Evolutionary conservation across 2,797 vertebrate genomes (phyloP).

Genomic region (Mallotus villosus): DNA sequence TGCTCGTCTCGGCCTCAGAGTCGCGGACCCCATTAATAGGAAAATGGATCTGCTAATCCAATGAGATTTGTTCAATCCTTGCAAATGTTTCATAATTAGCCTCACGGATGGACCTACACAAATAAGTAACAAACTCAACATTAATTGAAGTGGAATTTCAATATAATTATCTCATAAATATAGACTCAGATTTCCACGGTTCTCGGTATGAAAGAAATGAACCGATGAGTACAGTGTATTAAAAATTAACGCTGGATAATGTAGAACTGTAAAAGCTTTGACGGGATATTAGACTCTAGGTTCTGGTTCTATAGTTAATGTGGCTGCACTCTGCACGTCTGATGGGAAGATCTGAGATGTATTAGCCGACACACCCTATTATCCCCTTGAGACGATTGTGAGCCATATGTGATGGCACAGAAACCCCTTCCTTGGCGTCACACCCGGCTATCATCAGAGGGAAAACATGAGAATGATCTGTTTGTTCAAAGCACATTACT

Average conservation of each 20-base stretch:
- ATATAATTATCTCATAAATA: slow-evolving; percentile 54
- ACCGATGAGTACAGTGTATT: slow-evolving; percentile 18
- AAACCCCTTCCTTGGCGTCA: background rate
- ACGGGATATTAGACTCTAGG: background rate
- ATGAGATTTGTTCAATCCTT: slow-evolving; percentile 67
- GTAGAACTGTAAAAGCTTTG: slow-evolving; percentile 7
- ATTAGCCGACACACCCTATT: background rate
- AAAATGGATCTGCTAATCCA: slow-evolving; percentile 70
- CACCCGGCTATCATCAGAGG: background rate
- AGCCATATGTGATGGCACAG: background rate
- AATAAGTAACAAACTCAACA: slow-evolving; percentile 50
- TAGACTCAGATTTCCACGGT: slow-evolving; percentile 28
- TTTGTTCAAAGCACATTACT: background rate
- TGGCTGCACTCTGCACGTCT: background rate
- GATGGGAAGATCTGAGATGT: background rate
- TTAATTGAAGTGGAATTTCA: slow-evolving; percentile 58
- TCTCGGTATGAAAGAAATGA: background rate
- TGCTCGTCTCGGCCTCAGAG: slow-evolving; percentile 74
- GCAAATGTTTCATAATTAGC: slow-evolving; percentile 63
- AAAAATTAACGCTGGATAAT: slow-evolving; percentile 31
- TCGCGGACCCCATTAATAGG: slow-evolving; percentile 73
- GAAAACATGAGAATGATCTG: background rate
- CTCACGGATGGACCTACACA: slow-evolving; percentile 37
- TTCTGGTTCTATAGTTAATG: background rate
- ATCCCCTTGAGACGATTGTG: background rate